Evolutionary conservation across 2,888 invertebrate genomes (phyloP), one percentile per base, ranked within the genome.

Genomic region (Syrista parreyssii): DNA sequence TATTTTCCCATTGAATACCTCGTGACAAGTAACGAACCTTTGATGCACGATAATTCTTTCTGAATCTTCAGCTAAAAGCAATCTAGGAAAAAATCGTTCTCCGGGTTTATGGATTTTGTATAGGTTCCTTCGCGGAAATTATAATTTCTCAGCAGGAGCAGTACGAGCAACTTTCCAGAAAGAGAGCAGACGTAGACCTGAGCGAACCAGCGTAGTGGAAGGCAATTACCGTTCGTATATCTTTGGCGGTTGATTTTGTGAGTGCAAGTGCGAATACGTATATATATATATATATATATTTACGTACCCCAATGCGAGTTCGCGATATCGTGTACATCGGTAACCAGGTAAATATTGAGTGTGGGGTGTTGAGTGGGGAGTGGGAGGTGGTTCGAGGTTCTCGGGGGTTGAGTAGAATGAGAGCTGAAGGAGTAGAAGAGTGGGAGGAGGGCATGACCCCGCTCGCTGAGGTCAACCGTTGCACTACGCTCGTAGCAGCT

Each of bases 381-480:
- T 31, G 73, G 74, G 68, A 69, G 69, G 73, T 76, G 68, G 76
- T 76, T 34, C 68, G 55, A 68, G 79, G 74, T 36, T 73, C 76
- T 74, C 73, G 74, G 76, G 76, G 68, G 78, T 73, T 68, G 74
- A 33, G 74, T 78, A 78, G 80, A 76, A 68, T 75, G 81, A 82
- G 75, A 73, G 55, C 75, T 74, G 73, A 73, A 77, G 77, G 74
- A 72, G 78, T 80, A 76, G 79, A 76, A 81, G 79, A 75, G 85
- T 84, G 85, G 85, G 86, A 87, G 86, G 85, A 86, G 88, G 87
- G 88, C 88, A 88, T 89, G 89, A 89, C 89, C 89, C 87, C 88
- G 86, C 85, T 83, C 79, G 85, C 81, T 86, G 88, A 85, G 89
- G 89, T 89, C 89, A 89, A 88, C 86, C 88, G 83, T 85, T 88